phyloP scores from a whole-genome alignment of 2,113 vertebrate genomes.

The Platysternon megacephalum region DNA sequence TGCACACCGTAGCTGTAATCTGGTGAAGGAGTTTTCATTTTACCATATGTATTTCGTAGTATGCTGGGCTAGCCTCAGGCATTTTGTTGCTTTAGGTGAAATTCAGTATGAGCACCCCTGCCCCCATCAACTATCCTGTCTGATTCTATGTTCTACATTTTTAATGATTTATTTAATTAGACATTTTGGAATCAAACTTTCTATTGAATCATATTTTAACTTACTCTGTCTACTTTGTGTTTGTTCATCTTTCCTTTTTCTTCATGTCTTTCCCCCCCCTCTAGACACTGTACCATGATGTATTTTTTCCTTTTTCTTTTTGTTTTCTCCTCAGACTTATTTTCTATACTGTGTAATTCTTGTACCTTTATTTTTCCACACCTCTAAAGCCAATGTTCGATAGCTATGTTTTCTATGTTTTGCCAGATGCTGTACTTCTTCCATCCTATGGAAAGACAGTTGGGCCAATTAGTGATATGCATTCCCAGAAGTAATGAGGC shows the following conservation, averaged over 20 bases:
- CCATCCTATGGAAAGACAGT: not conserved
- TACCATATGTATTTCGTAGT: constrained; percentile 6
- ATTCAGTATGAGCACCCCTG: not conserved
- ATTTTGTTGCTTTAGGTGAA: not conserved
- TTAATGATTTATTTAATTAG: not conserved
- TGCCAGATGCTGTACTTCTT: not conserved
- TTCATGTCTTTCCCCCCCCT: not conserved
- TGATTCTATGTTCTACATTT: constrained; percentile 12
- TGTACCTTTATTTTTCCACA: not conserved
- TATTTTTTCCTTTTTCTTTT: not conserved
- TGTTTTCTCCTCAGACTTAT: not conserved
- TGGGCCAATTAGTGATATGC: not conserved
- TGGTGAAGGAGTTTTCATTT: not conserved
- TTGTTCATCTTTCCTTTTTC: not conserved
- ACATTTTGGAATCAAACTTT: not conserved
- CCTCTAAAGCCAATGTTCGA: not conserved
- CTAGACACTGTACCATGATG: not conserved
- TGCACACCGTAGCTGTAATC: not conserved
- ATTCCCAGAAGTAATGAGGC: not conserved
- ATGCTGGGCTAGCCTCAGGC: not conserved
- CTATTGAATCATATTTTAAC: not conserved
- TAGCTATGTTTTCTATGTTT: not conserved
- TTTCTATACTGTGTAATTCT: not conserved
- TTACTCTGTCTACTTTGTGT: not conserved
- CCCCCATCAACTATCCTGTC: not conserved